Evolutionary conservation across 2,888 invertebrate species (phyloP), one percentile per base, ranked within the genome.

Genomic region (Heliconius ismenius): DNA sequence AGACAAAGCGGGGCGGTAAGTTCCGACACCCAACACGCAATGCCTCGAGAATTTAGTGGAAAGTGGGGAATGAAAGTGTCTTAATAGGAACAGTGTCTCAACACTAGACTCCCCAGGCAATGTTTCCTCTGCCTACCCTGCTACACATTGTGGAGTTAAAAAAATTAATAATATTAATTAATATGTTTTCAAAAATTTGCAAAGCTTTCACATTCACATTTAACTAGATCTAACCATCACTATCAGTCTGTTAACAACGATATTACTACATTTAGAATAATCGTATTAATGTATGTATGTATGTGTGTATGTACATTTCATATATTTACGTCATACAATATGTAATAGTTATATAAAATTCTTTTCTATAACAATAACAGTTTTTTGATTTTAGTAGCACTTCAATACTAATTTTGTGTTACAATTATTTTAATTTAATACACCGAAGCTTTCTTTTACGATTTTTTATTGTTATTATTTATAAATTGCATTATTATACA

Each of bases 161-260:
- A 43, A 49, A 21, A 49, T 0, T 3, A 21, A 18, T 49, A 49
- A 49, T 49, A 18, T 18, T 18, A 7, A 7, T 49, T 18, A 21
- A 18, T 18, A 21, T 2, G 7, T 49, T 49, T 21, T 49, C n/a
- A n/a, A 58, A n/a, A 58, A 58, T 58, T 58, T 58, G 39, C 24
- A 67, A 67, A 43, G 67, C 24, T 49, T 21, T 49, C n/a, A n/a
- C n/a, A 6, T 49, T 68, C 62, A 76, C 21, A 39, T 79, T 74
- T 79, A 78, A 79, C 69, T 79, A 68, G 68, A 75, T 81, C 83
- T 86, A 86, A 87, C 88, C 87, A 85, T 87, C 80, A 85, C 90
- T 92, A 92, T 92, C 92, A 92, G 92, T 92, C 92, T 91, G 92
- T 89, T 84, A 91, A 90, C 89, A 90, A 88, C 86, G 85, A 82